Base-by-base conservation (phyloP, 2,888 invertebrate species). In the Netelia inedita region DNA sequence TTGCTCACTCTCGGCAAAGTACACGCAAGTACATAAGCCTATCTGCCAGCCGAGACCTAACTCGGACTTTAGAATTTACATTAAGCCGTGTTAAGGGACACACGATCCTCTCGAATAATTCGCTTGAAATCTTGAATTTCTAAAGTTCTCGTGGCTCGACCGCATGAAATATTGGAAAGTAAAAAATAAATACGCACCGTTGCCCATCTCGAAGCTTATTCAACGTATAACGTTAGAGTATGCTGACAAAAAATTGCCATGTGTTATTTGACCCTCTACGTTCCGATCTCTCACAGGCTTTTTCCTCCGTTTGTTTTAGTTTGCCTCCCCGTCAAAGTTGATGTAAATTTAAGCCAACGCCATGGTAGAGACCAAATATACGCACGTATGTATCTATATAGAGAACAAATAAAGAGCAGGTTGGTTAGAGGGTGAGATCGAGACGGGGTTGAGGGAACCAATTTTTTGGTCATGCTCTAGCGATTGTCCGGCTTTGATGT, bases 261-360 rank as follows among this genome's bases (percentile, higher is more conserved):
- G 68, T 78, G 46, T 78, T 78, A 78, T 69, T 69, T 66, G 68
- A 78, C 66, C 57, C 66, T 68, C 23, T 57, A 19, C 66, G 50
- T 23, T 50, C 35, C 16, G 57, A 19, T 9, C 5, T 57, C 57
- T n/a, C 9, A 19, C 8, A 9, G 11, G 16, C 23, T 53, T 69
- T 69, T 59, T 35, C 9, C 41, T 68, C 28, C 6, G 46, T 46
- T 55, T 21, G 16, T 43, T 43, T 59, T 19, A 11, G n/a, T 53
- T 23, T 35, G n/a, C 28, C 57, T 53, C 16, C 43, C 68, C 65
- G 57, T 68, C 57, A 68, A 78, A 69, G 68, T 78, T 78, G 78
- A 78, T 78, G 59, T 19, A 59, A 69, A 78, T 78, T 78, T 59
- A 68, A 78, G 68, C 78, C 76, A 57, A 46, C 68, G 19, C 55